These are phyloP conservation scores for Smutsia temminckii DNA, from an alignment of 2,797 vertebrate genomes.

Conservation along the genomic window DNA sequence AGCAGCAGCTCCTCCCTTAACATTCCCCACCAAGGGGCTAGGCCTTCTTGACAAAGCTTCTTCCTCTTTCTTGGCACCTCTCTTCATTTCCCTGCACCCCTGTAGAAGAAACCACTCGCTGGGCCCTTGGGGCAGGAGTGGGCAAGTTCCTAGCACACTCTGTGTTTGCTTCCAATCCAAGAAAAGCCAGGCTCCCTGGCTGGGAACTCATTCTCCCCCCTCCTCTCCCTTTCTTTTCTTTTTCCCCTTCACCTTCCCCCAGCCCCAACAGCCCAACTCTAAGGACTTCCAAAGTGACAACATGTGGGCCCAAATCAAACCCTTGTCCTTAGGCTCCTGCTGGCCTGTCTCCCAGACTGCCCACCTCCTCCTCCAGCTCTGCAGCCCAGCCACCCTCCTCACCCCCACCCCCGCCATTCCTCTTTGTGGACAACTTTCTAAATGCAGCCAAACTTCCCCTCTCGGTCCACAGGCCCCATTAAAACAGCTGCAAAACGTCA, in stretches of 20 bases:
- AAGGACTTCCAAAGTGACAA: conserved; percentile 54
- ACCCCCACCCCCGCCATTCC: conserved; percentile 47
- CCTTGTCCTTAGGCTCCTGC: conserved; percentile 32
- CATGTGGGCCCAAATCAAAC: conserved; percentile 29
- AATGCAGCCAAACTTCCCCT: conserved; percentile 73
- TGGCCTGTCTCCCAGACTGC: background rate
- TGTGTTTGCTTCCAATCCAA: conserved; percentile 6
- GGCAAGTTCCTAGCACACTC: background rate
- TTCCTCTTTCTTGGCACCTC: background rate
- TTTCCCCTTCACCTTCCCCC: background rate
- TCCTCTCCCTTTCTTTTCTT: background rate
- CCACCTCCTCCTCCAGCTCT: background rate
- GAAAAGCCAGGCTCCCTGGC: conserved; percentile 12
- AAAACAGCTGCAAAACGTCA: conserved; percentile 58
- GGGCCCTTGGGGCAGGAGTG: background rate
- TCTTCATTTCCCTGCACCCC: background rate
- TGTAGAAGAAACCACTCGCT: background rate
- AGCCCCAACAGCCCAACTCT: background rate
- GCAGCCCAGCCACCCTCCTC: background rate
- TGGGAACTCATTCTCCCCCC: background rate
- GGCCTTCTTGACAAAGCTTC: background rate
- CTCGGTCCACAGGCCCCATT: background rate
- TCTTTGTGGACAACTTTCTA: conserved; percentile 64
- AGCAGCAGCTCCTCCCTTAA: background rate
- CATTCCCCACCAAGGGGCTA: fast-evolving